Evolutionary conservation across 92 coral and sea anemone species (phyloP).

Genomic region (Scolanthus callimorphus): DNA sequence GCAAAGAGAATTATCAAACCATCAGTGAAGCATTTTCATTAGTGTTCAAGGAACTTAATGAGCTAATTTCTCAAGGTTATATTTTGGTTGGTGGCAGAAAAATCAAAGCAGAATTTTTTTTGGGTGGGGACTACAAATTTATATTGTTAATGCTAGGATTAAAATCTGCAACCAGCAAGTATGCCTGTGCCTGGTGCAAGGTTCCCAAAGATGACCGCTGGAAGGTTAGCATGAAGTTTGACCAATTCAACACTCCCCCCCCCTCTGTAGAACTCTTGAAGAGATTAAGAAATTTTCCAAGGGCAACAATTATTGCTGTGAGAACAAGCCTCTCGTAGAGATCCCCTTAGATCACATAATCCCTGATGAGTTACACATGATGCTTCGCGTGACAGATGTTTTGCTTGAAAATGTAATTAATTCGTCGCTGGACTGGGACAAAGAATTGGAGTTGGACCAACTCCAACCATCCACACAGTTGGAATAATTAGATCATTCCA

Average conservation of each 20-base stretch:
- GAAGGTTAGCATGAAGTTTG: conserved; percentile 4
- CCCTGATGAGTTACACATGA: conserved; percentile 44
- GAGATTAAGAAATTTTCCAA: conserved; percentile 16
- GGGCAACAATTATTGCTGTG: conserved; percentile 34
- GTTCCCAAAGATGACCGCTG: conserved; percentile 27
- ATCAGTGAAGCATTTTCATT: conserved; percentile 11
- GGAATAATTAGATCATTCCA: conserved; percentile 17
- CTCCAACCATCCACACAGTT: no score
- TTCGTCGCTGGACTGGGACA: conserved; percentile 35
- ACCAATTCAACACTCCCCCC: no score
- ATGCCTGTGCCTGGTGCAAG: conserved; percentile 63
- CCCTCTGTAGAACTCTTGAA: conserved; percentile 16
- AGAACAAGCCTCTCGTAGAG: conserved; percentile 21
- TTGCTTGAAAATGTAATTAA: conserved; percentile 19
- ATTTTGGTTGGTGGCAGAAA: conserved; percentile 6
- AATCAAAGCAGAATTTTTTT: conserved; percentile 21
- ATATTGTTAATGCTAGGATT: conserved; percentile 35
- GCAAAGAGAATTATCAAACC: conserved; percentile 21
- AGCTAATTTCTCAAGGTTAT: conserved; percentile 3
- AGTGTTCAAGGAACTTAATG: conserved; percentile 27
- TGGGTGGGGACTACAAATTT: no score
- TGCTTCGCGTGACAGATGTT: conserved; percentile 35
- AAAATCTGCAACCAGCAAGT: conserved; percentile 42
- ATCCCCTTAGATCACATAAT: conserved; percentile 41
- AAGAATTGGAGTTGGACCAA: conserved; percentile 13